Evolutionary conservation across 2,113 vertebrate genomes (phyloP).

Genomic region (Boulengerochromis microlepis): DNA sequence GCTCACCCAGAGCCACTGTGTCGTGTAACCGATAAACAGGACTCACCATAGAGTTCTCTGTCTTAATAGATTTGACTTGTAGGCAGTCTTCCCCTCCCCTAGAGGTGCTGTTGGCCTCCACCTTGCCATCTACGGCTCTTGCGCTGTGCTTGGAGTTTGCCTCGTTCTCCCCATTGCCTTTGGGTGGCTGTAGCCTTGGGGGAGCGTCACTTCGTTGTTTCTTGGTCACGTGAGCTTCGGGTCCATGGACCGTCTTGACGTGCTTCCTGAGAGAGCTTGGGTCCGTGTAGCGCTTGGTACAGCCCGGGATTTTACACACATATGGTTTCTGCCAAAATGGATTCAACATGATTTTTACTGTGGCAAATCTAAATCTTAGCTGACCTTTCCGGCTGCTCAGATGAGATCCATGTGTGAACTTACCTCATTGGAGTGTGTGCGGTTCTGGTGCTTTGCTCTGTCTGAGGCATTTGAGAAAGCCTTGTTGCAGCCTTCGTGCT

Average conservation of each 20-base stretch:
- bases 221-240: constrained; percentile 94
- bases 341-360: not conserved
- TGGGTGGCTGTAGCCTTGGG: constrained; percentile 74
- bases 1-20: not conserved
- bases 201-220: constrained; percentile 86
- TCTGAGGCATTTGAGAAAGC: constrained; percentile 98
- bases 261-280: constrained; percentile 98
- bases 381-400: not conserved
- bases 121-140: constrained; percentile 67
- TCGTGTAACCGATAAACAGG: not conserved
- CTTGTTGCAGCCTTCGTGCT: constrained; percentile 98
- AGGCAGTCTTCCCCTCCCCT: constrained; percentile 80
- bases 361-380: not conserved
- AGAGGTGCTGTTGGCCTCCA: constrained; percentile 78
- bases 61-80: constrained; percentile 89
- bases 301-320: constrained; percentile 94
- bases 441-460: constrained; percentile 98
- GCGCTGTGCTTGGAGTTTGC: constrained; percentile 70
- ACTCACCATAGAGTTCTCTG: constrained; percentile 89
- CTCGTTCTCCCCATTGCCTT: constrained; percentile 84
- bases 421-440: constrained; percentile 98
- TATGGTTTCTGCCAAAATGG: constrained; percentile 86
- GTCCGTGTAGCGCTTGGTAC: constrained; percentile 96
- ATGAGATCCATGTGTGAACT: not conserved
- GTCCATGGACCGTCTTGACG: constrained; percentile 94